Evolutionary conservation across 2,797 vertebrate genomes (phyloP).

Genomic region (Acestrorhynchus altus): DNA sequence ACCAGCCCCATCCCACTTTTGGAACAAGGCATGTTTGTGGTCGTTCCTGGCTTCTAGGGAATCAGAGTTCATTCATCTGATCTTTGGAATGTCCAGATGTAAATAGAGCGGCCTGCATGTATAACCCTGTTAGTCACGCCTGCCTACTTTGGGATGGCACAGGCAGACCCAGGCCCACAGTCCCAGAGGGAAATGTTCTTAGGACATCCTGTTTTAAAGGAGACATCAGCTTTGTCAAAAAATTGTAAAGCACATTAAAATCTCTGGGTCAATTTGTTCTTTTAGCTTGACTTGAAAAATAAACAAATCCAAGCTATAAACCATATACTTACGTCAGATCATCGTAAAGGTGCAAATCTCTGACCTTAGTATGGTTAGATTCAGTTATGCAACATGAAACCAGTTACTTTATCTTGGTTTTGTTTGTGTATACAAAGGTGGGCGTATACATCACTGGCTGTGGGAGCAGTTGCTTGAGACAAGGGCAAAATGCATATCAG

Average conservation of each 20-base stretch:
- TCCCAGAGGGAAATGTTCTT: not conserved
- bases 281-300: not conserved
- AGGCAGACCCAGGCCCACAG: not conserved
- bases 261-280: not conserved
- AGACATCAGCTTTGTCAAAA: not conserved
- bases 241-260: not conserved
- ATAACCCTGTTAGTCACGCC: slow-evolving; percentile 17
- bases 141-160: not conserved
- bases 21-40: not conserved
- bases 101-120: not conserved
- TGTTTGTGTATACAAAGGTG: too few species aligned
- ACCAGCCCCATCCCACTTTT: not conserved
- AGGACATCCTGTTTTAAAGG: not conserved
- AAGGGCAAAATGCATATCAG: too few species aligned
- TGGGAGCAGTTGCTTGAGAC: too few species aligned
- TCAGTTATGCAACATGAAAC: too few species aligned
- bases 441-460: too few species aligned
- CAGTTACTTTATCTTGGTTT: too few species aligned
- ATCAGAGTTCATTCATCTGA: slow-evolving; percentile 4
- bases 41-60: slow-evolving; percentile 16
- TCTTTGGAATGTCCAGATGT: not conserved
- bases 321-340: not conserved
- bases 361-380: not conserved
- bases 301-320: too few species aligned
- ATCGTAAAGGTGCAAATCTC: not conserved